These are phyloP conservation scores for Climacteris rufus DNA, from an alignment of 2,113 vertebrate genomes.

Conservation along the genomic window DNA sequence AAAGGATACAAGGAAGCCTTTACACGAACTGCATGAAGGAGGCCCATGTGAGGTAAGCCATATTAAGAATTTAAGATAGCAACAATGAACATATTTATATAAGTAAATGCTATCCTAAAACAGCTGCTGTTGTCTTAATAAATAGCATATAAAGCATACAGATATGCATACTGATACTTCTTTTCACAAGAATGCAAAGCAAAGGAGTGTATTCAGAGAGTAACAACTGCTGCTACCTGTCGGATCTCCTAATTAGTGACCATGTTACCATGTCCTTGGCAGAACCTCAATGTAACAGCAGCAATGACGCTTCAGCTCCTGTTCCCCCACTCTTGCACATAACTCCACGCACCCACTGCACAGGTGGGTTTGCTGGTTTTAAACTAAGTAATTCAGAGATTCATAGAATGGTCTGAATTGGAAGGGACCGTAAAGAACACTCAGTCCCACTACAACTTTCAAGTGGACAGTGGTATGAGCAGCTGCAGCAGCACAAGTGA, in stretches of 20 bases:
- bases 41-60: background rate
- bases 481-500: background rate
- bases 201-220: background rate
- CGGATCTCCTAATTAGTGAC: background rate
- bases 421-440: background rate
- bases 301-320: background rate
- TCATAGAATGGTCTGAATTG: background rate
- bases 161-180: background rate
- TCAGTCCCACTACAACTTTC: background rate
- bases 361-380: background rate
- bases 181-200: background rate
- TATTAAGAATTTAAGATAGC: background rate
- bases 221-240: background rate
- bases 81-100: background rate
- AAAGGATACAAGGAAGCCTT: background rate
- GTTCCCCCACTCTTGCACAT: background rate
- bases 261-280: background rate
- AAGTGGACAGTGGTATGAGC: rapidly evolving
- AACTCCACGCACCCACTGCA: background rate
- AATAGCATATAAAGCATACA: background rate
- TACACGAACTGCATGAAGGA: background rate
- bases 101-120: background rate
- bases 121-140: background rate
- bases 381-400: background rate
- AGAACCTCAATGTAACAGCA: background rate